Evolutionary conservation across 2,797 vertebrate species (phyloP).

Genomic region (Linurgus olivaceus): DNA sequence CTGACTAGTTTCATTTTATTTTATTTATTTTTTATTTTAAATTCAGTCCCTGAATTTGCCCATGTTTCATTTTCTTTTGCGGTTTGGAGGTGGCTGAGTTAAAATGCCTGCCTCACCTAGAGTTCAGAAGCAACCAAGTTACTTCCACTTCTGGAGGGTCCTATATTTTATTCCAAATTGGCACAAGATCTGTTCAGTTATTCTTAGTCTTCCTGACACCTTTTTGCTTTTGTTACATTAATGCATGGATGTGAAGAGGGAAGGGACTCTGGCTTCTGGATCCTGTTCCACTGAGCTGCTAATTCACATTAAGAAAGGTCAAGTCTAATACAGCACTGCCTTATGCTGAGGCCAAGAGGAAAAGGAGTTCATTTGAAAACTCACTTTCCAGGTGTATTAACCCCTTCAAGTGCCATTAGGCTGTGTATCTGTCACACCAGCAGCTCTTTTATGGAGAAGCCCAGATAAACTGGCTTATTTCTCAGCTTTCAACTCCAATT

Average conservation of each 20-base stretch:
- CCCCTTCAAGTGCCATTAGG: conserved; percentile 34
- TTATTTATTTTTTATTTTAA: conserved; percentile 42
- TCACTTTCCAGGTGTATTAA: conserved; percentile 58
- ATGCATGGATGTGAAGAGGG: conserved; percentile 54
- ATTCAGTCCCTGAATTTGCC: conserved; percentile 13
- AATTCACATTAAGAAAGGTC: conserved; percentile 65
- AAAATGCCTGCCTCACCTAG: conserved; percentile 34
- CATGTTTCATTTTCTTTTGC: neutral
- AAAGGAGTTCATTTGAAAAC: conserved; percentile 48
- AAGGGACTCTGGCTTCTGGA: conserved; percentile 51
- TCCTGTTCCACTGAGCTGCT: conserved; percentile 53
- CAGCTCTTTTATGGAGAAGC: neutral
- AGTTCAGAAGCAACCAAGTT: conserved; percentile 46
- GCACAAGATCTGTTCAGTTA: conserved; percentile 66
- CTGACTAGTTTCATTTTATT: neutral
- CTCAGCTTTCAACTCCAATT: conserved; percentile 5
- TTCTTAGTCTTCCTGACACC: conserved; percentile 66
- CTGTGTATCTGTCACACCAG: neutral
- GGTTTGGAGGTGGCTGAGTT: conserved; percentile 20
- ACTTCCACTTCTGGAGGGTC: conserved; percentile 67
- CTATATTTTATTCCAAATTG: conserved; percentile 58
- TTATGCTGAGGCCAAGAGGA: conserved; percentile 59
- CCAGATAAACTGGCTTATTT: conserved; percentile 18
- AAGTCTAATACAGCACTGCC: conserved; percentile 58
- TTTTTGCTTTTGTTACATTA: conserved; percentile 71